Conservation (phyloP, 2,888 invertebrate genomes). For the Drosophila picticornis region DNA sequence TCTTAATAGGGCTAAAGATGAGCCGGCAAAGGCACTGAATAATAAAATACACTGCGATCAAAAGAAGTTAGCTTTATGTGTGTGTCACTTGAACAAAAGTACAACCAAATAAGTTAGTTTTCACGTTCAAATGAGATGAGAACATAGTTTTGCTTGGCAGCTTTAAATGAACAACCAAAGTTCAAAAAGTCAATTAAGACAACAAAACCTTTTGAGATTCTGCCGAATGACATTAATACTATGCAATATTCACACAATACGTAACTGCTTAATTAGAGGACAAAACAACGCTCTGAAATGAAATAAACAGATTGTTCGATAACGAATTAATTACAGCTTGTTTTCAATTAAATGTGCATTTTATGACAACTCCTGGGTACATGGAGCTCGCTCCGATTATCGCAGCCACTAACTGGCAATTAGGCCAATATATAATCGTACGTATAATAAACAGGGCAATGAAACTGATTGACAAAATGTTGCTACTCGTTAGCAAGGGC, state of each 20-base stretch:
- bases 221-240: neutral
- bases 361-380: slow-evolving; percentile 26
- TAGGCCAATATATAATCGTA: slow-evolving; percentile 36
- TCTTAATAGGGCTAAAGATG: slow-evolving; percentile 66
- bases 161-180: neutral
- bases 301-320: slow-evolving; percentile 49
- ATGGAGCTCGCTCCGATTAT: slow-evolving; percentile 51
- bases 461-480: slow-evolving; percentile 32
- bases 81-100: neutral
- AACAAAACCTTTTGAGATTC: neutral
- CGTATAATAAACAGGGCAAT: slow-evolving; percentile 10
- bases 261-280: slow-evolving; percentile 19
- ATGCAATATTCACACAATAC: slow-evolving; percentile 3
- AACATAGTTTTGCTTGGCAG: neutral
- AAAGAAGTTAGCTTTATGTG: neutral
- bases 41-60: slow-evolving; percentile 30
- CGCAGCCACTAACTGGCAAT: slow-evolving; percentile 69
- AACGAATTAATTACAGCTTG: slow-evolving; percentile 52
- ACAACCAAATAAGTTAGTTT: neutral
- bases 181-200: neutral
- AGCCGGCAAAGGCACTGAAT: slow-evolving; percentile 30
- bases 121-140: neutral
- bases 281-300: slow-evolving; percentile 6
- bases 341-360: slow-evolving; percentile 54
- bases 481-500: slow-evolving; percentile 21